A percentile compares a stretch with the other conserved stretches of the same genome.
Evolutionary conservation across 2,113 vertebrate genomes (phyloP).

Genomic region (Alouatta palliata): DNA sequence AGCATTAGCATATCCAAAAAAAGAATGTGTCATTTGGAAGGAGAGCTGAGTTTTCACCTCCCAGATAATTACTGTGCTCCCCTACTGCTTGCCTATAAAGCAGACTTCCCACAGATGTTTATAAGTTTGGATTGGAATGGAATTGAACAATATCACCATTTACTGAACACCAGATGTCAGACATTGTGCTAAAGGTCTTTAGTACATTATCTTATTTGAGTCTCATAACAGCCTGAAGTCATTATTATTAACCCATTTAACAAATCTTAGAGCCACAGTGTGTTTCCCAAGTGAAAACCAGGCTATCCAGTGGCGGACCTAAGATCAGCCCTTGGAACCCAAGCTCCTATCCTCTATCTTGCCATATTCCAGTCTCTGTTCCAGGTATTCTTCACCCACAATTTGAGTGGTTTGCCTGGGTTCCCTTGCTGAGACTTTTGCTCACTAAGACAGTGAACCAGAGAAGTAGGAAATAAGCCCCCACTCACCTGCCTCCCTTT

Average conservation of each 20-base stretch:
- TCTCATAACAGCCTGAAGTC: background rate
- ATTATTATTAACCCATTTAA: background rate
- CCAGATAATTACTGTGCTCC: background rate
- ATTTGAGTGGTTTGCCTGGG: background rate
- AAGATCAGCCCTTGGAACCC: background rate
- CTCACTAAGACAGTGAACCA: background rate
- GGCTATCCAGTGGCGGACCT: background rate
- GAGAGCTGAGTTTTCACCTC: background rate
- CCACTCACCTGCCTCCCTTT: background rate
- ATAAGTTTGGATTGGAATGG: background rate
- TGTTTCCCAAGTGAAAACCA: background rate
- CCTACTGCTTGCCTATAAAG: background rate
- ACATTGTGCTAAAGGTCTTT: background rate
- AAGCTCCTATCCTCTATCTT: background rate
- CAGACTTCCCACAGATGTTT: background rate
- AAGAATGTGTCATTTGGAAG: background rate
- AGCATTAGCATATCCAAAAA: background rate
- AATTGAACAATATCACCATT: background rate
- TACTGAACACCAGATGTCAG: background rate
- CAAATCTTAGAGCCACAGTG: background rate
- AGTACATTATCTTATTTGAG: background rate
- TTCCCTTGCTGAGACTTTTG: background rate
- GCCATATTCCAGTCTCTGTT: background rate
- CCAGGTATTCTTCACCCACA: background rate
- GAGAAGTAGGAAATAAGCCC: background rate